These are phyloP conservation scores for Protobothrops flavoviridis DNA, from an alignment of 2,113 vertebrate species.

Conservation along the genomic window DNA sequence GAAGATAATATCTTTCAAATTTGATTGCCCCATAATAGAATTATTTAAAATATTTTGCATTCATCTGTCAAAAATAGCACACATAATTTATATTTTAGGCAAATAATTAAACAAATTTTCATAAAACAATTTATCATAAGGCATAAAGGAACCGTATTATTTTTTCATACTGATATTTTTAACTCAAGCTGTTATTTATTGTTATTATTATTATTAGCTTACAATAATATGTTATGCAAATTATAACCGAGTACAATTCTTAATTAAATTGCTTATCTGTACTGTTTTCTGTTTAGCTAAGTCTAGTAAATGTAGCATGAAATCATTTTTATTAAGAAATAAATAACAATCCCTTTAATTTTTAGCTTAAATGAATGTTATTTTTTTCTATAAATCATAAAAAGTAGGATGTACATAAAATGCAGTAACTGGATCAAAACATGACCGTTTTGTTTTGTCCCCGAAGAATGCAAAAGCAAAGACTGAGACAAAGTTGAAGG, in stretches of 20 bases:
- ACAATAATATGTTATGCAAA: neutral
- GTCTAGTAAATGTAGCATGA: neutral
- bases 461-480: slow-evolving; percentile 8
- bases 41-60: slow-evolving; percentile 64
- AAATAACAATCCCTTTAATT: neutral
- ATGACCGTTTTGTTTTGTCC: neutral
- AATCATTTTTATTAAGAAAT: neutral
- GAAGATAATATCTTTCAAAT: slow-evolving; percentile 63
- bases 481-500: neutral
- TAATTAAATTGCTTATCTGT: neutral
- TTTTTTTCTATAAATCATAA: neutral
- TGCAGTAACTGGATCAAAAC: neutral
- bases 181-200: neutral
- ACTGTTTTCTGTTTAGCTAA: neutral
- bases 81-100: slow-evolving; percentile 66
- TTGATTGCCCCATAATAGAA: slow-evolving; percentile 56
- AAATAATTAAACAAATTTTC: slow-evolving; percentile 62
- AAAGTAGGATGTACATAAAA: neutral
- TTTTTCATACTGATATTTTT: neutral
- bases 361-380: neutral
- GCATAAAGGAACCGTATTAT: slow-evolving; percentile 49
- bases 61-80: slow-evolving; percentile 62
- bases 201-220: neutral
- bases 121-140: slow-evolving; percentile 46
- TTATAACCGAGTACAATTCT: neutral